Percentiles rank a stretch among this genome's conserved stretches.
These are phyloP conservation scores for Eulemur albifrons DNA, from an alignment of 2,797 vertebrate genomes.

Conservation along the genomic window DNA sequence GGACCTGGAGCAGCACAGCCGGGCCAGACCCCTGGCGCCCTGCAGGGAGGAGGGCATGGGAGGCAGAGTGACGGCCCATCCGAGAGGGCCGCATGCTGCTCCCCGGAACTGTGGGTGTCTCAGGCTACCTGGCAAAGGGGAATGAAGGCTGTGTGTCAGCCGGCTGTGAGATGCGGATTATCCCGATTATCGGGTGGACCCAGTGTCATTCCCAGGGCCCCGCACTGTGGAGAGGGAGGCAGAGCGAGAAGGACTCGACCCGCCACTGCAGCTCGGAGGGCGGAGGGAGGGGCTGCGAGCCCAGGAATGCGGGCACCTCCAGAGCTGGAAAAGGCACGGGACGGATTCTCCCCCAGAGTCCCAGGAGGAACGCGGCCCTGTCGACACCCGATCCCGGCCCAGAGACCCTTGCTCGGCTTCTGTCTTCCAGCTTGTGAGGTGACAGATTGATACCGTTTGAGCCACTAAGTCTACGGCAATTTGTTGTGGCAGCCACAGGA, in stretches of 20 bases:
- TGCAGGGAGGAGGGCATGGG: not conserved
- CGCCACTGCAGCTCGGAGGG: not conserved
- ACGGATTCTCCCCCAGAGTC: rapidly evolving
- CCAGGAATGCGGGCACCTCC: rapidly evolving
- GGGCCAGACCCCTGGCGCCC: not conserved
- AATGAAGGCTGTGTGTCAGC: not conserved
- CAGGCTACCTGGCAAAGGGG: not conserved
- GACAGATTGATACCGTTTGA: rapidly evolving
- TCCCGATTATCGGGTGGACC: not conserved
- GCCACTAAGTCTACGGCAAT: not conserved
- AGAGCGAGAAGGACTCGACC: rapidly evolving
- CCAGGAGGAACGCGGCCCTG: rapidly evolving
- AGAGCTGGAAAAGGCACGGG: not conserved
- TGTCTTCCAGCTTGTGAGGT: not conserved
- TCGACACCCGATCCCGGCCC: not conserved
- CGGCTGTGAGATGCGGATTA: not conserved
- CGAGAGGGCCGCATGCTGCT: rapidly evolving
- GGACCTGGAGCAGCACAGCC: not conserved
- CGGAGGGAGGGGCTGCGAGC: rapidly evolving
- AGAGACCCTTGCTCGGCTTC: not conserved
- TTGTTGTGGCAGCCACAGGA: no score
- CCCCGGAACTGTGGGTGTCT: rapidly evolving
- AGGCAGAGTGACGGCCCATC: not conserved
- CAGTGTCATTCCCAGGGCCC: not conserved
- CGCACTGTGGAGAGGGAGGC: rapidly evolving